Base-by-base conservation (phyloP, 2,797 vertebrate genomes). In the Cyprinella venusta region DNA sequence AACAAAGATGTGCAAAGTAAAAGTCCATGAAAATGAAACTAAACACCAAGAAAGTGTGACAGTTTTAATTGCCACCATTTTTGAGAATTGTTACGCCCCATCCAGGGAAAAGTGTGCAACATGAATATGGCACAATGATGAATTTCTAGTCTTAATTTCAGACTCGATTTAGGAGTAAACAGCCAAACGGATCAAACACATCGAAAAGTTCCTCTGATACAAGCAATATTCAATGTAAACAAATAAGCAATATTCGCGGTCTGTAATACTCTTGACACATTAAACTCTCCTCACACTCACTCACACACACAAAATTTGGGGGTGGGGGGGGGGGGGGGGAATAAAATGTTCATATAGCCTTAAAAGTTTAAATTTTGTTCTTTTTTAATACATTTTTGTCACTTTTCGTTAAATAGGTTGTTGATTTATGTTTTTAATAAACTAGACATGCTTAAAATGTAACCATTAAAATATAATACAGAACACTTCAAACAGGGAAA, bases 281-380 rank as follows among this genome's bases (percentile, higher is more conserved):
- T 38, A 38, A 38, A 38, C 38, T 38, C 38, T 38, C 38, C 40
- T 9, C 8, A 40, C 40, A 40, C 40, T 0, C 40, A 9, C 40
- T 8, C 36, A 40, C 8, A 0, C 38, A 40, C 38, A 1, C 38
- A 2, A 56, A 9, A 56, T 54, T 16, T 18, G 0, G 0, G n/a
- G n/a, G n/a, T n/a, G n/a, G n/a, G n/a, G n/a, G n/a, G 48, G 19
- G 0, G 1, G 1, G 48, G 19, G 0, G 1, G 1, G 21, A 54
- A 4, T 3, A 0, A 9, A 1, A 21, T 54, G 8, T 56, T 10
- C 21, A n/a, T 56, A 56, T 8, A 56, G 54, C 21, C 21, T 8
- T 9, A 54, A 56, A 54, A 56, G n/a, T 56, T 1, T 1, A 56
- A 8, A 8, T 54, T 54, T 54, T 54, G 19, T 9, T 0, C 3